A percentile compares a stretch with the other conserved stretches of the same genome.
phyloP scores from a whole-genome alignment of 1,140 invertebrate species.

The Steinernema khuongi region DNA sequence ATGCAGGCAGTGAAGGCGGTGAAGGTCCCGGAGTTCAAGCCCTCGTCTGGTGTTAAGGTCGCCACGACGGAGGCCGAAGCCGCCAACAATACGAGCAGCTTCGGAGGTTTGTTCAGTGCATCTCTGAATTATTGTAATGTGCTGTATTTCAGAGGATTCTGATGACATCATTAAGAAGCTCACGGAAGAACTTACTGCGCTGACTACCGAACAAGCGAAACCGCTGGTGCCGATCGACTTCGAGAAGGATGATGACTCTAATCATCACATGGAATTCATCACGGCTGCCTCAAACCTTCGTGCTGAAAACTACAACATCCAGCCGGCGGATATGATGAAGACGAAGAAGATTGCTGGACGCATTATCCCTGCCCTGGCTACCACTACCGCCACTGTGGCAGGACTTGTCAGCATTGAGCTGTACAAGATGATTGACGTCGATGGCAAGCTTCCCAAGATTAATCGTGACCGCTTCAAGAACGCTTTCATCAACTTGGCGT shows the following conservation, averaged over 20 bases:
- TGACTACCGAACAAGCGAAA: not conserved
- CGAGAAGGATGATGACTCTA: slow-evolving; percentile 78
- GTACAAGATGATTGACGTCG: slow-evolving; percentile 70
- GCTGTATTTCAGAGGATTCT: slow-evolving; percentile 62
- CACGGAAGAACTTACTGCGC: slow-evolving; percentile 42
- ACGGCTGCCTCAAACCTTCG: slow-evolving; percentile 91
- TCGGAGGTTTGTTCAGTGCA: not conserved
- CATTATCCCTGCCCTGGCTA: slow-evolving; percentile 98
- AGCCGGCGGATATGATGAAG: slow-evolving; percentile 86
- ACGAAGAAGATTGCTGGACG: slow-evolving; percentile 96
- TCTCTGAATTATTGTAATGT: not conserved
- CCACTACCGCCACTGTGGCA: slow-evolving; percentile 90
- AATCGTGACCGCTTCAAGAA: slow-evolving; percentile 78
- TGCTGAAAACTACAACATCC: slow-evolving; percentile 90
- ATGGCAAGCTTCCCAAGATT: not conserved
- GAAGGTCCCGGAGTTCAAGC: slow-evolving; percentile 67
- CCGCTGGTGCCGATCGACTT: not conserved
- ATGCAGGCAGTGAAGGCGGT: not conserved
- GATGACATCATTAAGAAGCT: slow-evolving; percentile 71
- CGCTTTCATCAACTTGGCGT: slow-evolving; percentile 82
- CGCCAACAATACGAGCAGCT: slow-evolving; percentile 20
- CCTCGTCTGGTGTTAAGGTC: slow-evolving; percentile 87
- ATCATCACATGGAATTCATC: slow-evolving; percentile 99
- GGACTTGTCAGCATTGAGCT: slow-evolving; percentile 89
- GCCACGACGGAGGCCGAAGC: slow-evolving; percentile 86